phyloP scores from a whole-genome alignment of 1,140 invertebrate genomes.

The Drosophila gunungcola region DNA sequence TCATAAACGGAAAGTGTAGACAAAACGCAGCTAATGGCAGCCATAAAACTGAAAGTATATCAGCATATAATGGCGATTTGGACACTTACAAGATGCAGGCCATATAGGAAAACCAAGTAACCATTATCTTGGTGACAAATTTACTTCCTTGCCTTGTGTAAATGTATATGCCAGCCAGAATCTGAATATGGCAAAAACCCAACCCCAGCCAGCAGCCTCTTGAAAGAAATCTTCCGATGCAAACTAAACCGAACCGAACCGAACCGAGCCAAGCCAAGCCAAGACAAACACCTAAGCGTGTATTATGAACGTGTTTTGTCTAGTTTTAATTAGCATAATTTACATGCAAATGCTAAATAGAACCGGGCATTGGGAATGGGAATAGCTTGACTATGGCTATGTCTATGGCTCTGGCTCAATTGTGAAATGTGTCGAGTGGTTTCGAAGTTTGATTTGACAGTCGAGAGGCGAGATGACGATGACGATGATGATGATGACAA shows the following conservation, averaged over 20 bases:
- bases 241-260: slow-evolving; percentile 17
- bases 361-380: slow-evolving; percentile 11
- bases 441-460: slow-evolving; percentile 74
- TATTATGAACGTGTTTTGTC: slow-evolving; percentile 76
- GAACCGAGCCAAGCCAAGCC: slow-evolving; percentile 30
- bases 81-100: slow-evolving; percentile 1
- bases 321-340: slow-evolving; percentile 81
- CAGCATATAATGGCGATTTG: neutral
- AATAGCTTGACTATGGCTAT: neutral
- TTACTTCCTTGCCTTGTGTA: slow-evolving; percentile 3
- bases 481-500: slow-evolving; percentile 36
- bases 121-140: slow-evolving; percentile 22
- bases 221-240: slow-evolving; percentile 52
- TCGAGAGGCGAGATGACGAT: slow-evolving; percentile 14
- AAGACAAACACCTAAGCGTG: slow-evolving; percentile 66
- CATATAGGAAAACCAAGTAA: slow-evolving; percentile 13
- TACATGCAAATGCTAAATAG: slow-evolving; percentile 78
- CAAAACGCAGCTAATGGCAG: neutral
- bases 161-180: slow-evolving; percentile 7
- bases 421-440: slow-evolving; percentile 75
- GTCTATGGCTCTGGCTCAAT: slow-evolving; percentile 17
- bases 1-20: neutral
- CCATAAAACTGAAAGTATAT: slow-evolving; percentile 3
- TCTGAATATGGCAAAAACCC: slow-evolving; percentile 13
- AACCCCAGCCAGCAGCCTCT: slow-evolving; percentile 7